Percentiles rank a stretch among this genome's conserved stretches.
phyloP scores from a whole-genome alignment of 2,888 invertebrate genomes.

The Drosophila lacicola region DNA sequence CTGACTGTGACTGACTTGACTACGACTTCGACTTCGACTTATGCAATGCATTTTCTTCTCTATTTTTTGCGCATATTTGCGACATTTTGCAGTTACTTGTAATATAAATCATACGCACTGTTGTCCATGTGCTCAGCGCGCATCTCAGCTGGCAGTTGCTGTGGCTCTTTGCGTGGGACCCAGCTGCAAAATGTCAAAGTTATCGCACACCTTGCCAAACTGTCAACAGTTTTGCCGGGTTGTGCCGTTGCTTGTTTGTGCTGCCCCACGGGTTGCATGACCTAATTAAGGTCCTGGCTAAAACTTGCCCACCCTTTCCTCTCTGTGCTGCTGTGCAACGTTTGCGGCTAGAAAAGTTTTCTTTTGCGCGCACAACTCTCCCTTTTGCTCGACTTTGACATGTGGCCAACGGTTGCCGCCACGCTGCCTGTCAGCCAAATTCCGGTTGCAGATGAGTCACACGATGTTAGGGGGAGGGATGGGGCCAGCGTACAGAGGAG shows the following conservation, averaged over 20 bases:
- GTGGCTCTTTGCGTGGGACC: conserved; percentile 51
- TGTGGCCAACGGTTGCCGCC: conserved; percentile 62
- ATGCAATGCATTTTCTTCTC: conserved; percentile 51
- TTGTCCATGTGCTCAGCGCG: conserved; percentile 34
- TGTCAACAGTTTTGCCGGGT: conserved; percentile 46
- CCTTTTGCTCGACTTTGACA: conserved; percentile 70
- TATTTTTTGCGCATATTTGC: conserved; percentile 40
- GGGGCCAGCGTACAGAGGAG: not conserved
- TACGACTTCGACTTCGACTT: conserved; percentile 29
- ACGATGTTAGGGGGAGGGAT: not conserved
- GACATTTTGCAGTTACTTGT: conserved; percentile 58
- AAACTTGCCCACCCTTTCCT: conserved; percentile 3
- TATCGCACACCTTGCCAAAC: conserved; percentile 64
- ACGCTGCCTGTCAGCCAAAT: conserved; percentile 65
- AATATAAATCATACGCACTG: conserved; percentile 77
- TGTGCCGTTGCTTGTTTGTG: conserved; percentile 18
- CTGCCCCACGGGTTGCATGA: conserved; percentile 65
- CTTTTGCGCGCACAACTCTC: conserved; percentile 48
- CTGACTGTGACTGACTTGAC: conserved; percentile 8
- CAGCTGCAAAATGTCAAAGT: conserved; percentile 61
- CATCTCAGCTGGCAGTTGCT: conserved; percentile 34
- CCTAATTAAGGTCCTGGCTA: conserved; percentile 64
- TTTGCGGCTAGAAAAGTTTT: conserved; percentile 70
- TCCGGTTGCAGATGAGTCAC: conserved; percentile 79
- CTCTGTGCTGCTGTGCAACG: not conserved